Base-by-base conservation (phyloP, 2,113 vertebrate species). In the Apeltes quadracus region DNA sequence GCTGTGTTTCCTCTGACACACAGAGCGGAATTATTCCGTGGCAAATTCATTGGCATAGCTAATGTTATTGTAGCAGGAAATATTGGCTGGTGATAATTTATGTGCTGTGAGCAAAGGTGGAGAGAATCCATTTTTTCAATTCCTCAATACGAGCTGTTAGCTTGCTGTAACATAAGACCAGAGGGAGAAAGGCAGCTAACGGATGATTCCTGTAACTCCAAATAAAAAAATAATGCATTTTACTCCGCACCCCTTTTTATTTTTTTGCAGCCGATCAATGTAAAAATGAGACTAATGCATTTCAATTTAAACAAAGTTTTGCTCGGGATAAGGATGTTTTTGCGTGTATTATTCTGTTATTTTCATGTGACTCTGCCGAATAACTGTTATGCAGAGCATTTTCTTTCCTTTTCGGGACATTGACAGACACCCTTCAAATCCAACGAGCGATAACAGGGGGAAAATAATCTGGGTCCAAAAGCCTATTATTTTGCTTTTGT, bases 41-140 rank as follows among this genome's bases (percentile, higher is more conserved):
- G 65, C 39, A 72, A 73, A 67, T 70, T 65, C 66, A 79, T 72
- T 69, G 80, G 78, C 82, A 78, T 75, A 72, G 79, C 82, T 83
- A 90, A 92, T 77, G 67, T 59, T 63, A 77, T 74, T 13, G 54
- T 80, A 65, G 78, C 67, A 67, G 70, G 72, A 80, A 88, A 76
- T 88, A 89, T 88, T 84, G 84, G 71, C 74, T 79, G 76, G 63
- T 87, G 88, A 92, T 90, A 88, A 89, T 86, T 93, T 89, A 93
- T 91, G 72, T 72, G 79, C 75, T 70, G 57, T 44, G 81, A 85
- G 70, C 4, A 34, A 34, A 34, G 32, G 32, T 34, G 32, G 32
- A 7, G 32, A 78, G 62, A 86, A 86, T 87, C 80, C 4, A 1
- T 41, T 73, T 88, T 87, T 85, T 83, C 7, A 88, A 90, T 87